Evolutionary conservation across 2,797 vertebrate species (phyloP), one percentile per base, ranked within the genome.

Genomic region (Phataginus tricuspis): DNA sequence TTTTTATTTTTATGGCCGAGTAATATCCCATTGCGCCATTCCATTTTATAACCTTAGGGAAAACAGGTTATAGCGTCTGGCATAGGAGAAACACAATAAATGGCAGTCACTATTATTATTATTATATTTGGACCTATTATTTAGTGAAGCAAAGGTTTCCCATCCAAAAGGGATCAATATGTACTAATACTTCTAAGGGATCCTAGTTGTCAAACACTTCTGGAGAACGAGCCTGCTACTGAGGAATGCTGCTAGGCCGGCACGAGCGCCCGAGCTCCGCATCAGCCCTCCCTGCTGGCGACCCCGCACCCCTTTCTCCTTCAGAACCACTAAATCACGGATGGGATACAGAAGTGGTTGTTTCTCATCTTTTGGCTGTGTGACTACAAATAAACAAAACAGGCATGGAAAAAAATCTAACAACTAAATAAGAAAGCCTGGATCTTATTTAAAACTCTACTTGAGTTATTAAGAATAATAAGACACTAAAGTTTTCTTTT

Each of bases 391-490:
- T 57, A 89, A 64, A 63, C 34, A 64, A 93, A 92, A 87, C 11
- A 37, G 34, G 29, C 69, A 94, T n/a, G 37, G 49, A 27, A 61
- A 77, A 27, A 29, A 57, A 90, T 68, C 2, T 59, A 14, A 45
- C 5, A 63, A 55, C 5, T 74, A 84, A 84, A 5, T 49, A 84
- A 64, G 71, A 68, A 89, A 79, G 53, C 14, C 59, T 77, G 13
- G 27, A 37, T 78, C 39, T 79, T 42, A 66, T 55, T 69, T 86
- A 74, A 63, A 82, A 63, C 34, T 87, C 53, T 71, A 53, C 45
- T 85, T 94, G 68, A 74, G 64, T 29, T 72, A 45, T 71, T 94
- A 64, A 55, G 45, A 92, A 64, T 75, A 96, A 82, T 59, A 69
- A 86, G 69, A 84, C 31, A 45, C 53, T 51, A 61, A 90, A 77